These are phyloP conservation scores for Heliconius sara DNA, from an alignment of 2,888 invertebrate genomes.

Conservation along the genomic window DNA sequence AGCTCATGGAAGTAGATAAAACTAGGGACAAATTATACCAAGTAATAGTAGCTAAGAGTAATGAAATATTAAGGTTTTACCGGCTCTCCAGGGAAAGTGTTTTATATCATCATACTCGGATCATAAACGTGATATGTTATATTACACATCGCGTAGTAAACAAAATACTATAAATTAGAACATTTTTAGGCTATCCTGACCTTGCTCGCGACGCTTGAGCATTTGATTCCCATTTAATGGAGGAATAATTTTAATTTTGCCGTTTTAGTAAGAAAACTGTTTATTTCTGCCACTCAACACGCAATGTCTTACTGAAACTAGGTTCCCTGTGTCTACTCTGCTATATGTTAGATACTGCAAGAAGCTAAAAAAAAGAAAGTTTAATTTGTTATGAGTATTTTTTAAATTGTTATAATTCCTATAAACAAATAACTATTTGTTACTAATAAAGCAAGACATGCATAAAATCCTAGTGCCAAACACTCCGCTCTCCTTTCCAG, in stretches of 20 bases:
- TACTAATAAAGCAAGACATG: too few species aligned
- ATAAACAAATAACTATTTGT: too few species aligned
- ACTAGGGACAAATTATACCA: neutral
- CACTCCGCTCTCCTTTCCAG: too few species aligned
- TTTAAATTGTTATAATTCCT: too few species aligned
- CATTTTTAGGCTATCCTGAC: neutral
- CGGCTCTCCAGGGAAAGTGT: conserved; percentile 5
- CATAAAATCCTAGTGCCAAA: too few species aligned
- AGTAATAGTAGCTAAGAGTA: neutral
- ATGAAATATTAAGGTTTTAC: conserved; percentile 11
- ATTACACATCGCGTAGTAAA: neutral
- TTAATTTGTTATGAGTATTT: too few species aligned
- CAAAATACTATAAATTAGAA: conserved; percentile 7
- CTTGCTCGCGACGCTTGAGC: neutral
- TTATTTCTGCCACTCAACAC: too few species aligned
- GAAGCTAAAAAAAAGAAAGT: too few species aligned
- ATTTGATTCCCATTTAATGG: neutral
- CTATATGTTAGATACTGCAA: too few species aligned
- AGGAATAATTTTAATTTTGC: neutral
- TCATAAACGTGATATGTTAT: conserved; percentile 6
- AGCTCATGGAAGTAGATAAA: neutral
- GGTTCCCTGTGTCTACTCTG: too few species aligned
- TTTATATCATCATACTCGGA: conserved; percentile 11
- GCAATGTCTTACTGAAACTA: too few species aligned
- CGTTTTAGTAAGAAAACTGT: too few species aligned